These are phyloP conservation scores for Pterostichus niger DNA, from an alignment of 2,888 invertebrate species.

Conservation along the genomic window DNA sequence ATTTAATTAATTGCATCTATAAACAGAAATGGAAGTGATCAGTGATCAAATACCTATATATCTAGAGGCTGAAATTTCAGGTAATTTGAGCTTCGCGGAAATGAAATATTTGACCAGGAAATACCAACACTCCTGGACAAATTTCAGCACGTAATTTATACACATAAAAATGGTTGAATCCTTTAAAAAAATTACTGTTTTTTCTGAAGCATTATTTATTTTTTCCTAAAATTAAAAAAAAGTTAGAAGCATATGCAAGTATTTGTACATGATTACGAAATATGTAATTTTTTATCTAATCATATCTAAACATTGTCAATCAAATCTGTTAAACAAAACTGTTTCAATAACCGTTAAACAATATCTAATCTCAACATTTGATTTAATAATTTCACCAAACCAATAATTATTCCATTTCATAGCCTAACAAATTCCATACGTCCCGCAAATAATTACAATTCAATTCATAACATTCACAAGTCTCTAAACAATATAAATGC, in stretches of 20 bases:
- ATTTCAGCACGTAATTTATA: too few relatives aligned
- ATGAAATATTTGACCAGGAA: too few relatives aligned
- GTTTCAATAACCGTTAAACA: background rate
- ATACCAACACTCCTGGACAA: too few relatives aligned
- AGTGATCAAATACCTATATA: background rate
- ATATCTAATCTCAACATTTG: background rate
- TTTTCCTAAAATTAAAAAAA: too few relatives aligned
- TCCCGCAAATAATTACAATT: background rate
- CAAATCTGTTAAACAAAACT: background rate
- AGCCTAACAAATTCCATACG: background rate
- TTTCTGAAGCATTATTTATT: too few relatives aligned
- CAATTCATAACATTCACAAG: too few relatives aligned
- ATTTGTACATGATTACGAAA: too few relatives aligned
- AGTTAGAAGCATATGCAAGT: too few relatives aligned
- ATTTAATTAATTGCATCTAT: constrained; percentile 1
- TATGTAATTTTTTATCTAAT: too few relatives aligned
- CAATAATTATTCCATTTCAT: constrained; percentile 1
- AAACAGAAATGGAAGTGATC: background rate
- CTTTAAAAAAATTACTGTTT: too few relatives aligned
- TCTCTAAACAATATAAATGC: too few relatives aligned
- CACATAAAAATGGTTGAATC: too few relatives aligned
- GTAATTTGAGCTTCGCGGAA: background rate
- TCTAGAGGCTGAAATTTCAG: background rate
- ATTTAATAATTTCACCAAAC: constrained; percentile 8
- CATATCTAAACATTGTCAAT: background rate